Evolutionary conservation across 1,140 invertebrate species (phyloP).

Genomic region (Galendromus occidentalis): DNA sequence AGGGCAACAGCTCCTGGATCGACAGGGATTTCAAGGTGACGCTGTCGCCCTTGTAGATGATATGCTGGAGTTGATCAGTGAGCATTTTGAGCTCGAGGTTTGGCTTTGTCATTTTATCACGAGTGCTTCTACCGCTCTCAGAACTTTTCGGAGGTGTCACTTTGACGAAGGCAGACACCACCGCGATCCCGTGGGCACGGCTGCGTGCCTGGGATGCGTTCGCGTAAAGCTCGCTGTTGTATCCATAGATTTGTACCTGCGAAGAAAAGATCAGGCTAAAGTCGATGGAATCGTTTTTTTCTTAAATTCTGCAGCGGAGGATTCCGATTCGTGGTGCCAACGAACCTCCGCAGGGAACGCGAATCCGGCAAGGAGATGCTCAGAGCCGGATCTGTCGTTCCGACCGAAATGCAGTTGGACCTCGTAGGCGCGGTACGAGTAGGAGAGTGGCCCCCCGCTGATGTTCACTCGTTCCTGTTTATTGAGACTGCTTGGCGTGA

Average conservation of each 20-base stretch:
- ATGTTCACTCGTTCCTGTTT: conserved; percentile 49
- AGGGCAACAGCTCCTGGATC: conserved; percentile 11
- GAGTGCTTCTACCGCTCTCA: no score
- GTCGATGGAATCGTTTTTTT: not conserved
- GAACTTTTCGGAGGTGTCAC: not conserved
- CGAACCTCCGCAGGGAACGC: conserved; percentile 81
- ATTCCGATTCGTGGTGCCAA: no score
- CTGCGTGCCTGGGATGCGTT: conserved; percentile 71
- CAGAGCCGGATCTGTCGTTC: conserved; percentile 64
- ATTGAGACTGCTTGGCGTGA: no score
- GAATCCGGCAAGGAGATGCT: conserved; percentile 76
- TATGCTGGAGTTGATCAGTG: conserved; percentile 61
- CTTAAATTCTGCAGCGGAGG: not conserved
- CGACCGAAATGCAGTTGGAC: conserved; percentile 89
- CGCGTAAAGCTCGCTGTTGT: conserved; percentile 81
- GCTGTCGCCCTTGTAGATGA: conserved; percentile 36
- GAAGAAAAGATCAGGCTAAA: conserved; percentile 27
- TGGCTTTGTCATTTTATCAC: conserved; percentile 25
- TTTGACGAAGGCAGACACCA: conserved; percentile 65
- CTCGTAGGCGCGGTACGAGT: conserved; percentile 80
- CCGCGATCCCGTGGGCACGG: conserved; percentile 74
- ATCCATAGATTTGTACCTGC: conserved; percentile 84
- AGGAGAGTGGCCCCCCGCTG: conserved; percentile 77
- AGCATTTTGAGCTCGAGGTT: conserved; percentile 62
- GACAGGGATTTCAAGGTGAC: not conserved